Evolutionary conservation across 2,797 vertebrate species (phyloP).

Genomic region (Melanogrammus aeglefinus): DNA sequence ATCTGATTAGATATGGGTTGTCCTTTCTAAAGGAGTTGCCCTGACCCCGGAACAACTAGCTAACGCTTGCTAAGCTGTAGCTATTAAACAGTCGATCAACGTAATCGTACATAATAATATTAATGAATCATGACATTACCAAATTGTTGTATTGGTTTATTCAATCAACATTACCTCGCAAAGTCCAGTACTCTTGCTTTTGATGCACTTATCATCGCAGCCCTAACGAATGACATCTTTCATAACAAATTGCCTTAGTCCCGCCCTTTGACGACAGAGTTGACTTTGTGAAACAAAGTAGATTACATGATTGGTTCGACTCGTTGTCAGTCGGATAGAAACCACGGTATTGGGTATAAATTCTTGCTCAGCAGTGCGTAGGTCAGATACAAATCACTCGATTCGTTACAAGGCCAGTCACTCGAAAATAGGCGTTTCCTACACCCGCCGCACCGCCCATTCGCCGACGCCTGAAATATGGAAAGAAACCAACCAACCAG

Average conservation of each 20-base stretch:
- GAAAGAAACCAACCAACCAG: not conserved
- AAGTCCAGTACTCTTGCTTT: conserved; percentile 54
- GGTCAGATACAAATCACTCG: not conserved
- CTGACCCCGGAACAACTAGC: not conserved
- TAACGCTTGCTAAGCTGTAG: conserved; percentile 16
- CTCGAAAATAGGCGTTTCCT: not conserved
- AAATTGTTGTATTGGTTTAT: fast-evolving
- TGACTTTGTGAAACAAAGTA: fast-evolving
- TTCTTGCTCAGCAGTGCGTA: not conserved
- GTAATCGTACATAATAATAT: not conserved
- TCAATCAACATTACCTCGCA: conserved; percentile 60
- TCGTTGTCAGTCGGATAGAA: not conserved
- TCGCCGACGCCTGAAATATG: not conserved
- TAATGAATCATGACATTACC: not conserved
- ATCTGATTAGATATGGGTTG: not conserved
- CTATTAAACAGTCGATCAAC: not conserved
- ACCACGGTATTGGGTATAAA: not conserved
- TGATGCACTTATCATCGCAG: conserved; percentile 54
- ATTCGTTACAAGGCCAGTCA: not conserved
- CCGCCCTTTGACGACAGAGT: not conserved
- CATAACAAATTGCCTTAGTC: conserved; percentile 42
- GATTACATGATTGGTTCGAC: not conserved
- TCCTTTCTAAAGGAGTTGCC: not conserved
- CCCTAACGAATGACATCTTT: conserved; percentile 63
- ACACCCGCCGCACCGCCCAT: not conserved